These are phyloP conservation scores for Mormyrus iriodes DNA, from an alignment of 2,113 vertebrate species.

Conservation along the genomic window DNA sequence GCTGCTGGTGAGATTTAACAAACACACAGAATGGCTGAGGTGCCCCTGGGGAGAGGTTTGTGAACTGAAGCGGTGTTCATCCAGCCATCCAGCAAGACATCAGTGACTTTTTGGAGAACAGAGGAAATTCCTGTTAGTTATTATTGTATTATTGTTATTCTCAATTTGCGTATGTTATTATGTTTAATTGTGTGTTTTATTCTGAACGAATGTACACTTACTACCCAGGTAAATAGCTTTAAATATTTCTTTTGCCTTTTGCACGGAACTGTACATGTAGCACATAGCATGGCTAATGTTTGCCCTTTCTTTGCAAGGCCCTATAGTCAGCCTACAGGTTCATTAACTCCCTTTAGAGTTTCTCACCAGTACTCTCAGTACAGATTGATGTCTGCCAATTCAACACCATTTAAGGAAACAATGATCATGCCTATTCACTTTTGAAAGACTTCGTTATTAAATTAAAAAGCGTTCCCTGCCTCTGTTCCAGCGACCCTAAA, in stretches of 20 bases:
- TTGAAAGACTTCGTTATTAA: not conserved
- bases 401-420: not conserved
- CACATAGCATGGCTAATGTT: not conserved
- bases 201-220: not conserved
- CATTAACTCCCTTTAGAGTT: not conserved
- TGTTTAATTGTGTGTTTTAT: not conserved
- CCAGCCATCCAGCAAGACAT: too few species aligned
- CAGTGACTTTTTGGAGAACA: too few species aligned
- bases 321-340: not conserved
- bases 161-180: not conserved
- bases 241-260: not conserved
- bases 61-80: too few species aligned
- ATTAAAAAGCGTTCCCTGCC: not conserved
- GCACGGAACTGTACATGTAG: not conserved
- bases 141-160: not conserved
- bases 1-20: not conserved
- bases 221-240: not conserved
- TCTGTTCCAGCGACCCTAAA: not conserved
- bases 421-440: not conserved
- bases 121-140: not conserved
- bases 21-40: not conserved
- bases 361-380: not conserved
- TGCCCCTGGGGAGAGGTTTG: too few species aligned
- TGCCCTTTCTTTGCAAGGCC: not conserved
- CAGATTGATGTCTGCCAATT: not conserved